These are phyloP conservation scores for Bellardia bayeri DNA, from an alignment of 2,888 invertebrate genomes.

Conservation along the genomic window DNA sequence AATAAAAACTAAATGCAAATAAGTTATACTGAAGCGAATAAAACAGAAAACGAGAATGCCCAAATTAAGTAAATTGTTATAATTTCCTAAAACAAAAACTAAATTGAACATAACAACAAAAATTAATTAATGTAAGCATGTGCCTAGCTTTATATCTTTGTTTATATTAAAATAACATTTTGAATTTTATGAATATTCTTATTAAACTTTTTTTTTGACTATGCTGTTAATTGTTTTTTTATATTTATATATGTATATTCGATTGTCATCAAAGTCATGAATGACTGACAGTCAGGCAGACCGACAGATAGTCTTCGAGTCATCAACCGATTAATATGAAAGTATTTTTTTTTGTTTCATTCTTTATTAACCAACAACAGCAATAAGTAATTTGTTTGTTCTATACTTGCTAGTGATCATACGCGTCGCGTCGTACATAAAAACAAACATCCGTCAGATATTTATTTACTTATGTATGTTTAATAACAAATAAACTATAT, in stretches of 20 bases:
- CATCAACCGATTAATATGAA: conserved; percentile 54
- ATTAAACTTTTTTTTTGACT: conserved; percentile 28
- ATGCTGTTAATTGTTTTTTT: neutral
- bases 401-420: conserved; percentile 22
- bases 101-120: neutral
- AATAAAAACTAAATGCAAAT: conserved; percentile 37
- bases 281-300: conserved; percentile 11
- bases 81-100: conserved; percentile 13
- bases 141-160: conserved; percentile 36
- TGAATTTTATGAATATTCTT: neutral
- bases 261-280: conserved; percentile 44
- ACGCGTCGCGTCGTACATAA: neutral
- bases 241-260: neutral
- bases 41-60: neutral
- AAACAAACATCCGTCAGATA: neutral
- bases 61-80: conserved; percentile 45
- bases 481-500: conserved; percentile 13
- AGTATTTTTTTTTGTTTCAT: neutral
- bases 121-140: conserved; percentile 2
- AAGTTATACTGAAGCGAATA: neutral
- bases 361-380: conserved; percentile 29
- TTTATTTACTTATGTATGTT: conserved; percentile 16
- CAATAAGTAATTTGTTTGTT: conserved; percentile 40
- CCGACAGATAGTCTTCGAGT: conserved; percentile 1
- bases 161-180: conserved; percentile 12